Percentiles rank a stretch among this genome's conserved stretches.
Conservation (phyloP, 1,140 invertebrate genomes). For the Drosophila arizonae region DNA sequence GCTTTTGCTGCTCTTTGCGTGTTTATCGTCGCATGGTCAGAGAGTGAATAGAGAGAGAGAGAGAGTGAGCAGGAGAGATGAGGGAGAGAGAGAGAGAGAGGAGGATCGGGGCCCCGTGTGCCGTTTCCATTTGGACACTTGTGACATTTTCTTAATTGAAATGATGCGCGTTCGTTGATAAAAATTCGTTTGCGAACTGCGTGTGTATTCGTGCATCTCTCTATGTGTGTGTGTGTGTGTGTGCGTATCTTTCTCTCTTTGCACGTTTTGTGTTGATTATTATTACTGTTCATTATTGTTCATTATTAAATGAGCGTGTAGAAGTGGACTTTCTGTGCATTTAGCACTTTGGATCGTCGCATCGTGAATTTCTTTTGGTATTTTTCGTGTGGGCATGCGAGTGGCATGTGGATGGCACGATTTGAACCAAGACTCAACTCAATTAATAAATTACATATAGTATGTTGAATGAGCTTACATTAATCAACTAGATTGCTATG, state of each 20-base stretch:
- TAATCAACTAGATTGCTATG: not conserved
- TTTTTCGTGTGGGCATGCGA: slow-evolving; percentile 64
- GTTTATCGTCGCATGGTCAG: slow-evolving; percentile 6
- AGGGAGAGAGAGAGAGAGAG: not conserved
- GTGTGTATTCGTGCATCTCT: slow-evolving; percentile 11
- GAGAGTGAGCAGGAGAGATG: not conserved
- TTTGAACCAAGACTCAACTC: not conserved
- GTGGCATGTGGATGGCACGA: slow-evolving; percentile 49
- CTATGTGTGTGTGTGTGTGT: not conserved
- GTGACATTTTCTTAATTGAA: slow-evolving; percentile 82
- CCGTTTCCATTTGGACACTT: slow-evolving; percentile 67
- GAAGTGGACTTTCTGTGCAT: slow-evolving; percentile 30
- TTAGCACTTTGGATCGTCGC: slow-evolving; percentile 37
- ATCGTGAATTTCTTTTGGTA: slow-evolving; percentile 31
- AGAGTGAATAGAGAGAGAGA: not conserved
- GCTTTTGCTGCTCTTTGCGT: slow-evolving; percentile 18
- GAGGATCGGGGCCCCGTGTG: slow-evolving; percentile 35
- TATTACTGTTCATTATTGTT: slow-evolving; percentile 80
- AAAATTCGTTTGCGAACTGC: slow-evolving; percentile 68
- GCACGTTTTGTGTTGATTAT: slow-evolving; percentile 73
- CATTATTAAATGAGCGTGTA: slow-evolving; percentile 76
- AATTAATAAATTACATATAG: not conserved
- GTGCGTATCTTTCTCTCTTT: slow-evolving; percentile 34
- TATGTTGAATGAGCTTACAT: not conserved
- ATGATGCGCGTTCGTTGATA: slow-evolving; percentile 80